Conservation (phyloP, 2,888 invertebrate genomes). For the Chirona hameri region DNA sequence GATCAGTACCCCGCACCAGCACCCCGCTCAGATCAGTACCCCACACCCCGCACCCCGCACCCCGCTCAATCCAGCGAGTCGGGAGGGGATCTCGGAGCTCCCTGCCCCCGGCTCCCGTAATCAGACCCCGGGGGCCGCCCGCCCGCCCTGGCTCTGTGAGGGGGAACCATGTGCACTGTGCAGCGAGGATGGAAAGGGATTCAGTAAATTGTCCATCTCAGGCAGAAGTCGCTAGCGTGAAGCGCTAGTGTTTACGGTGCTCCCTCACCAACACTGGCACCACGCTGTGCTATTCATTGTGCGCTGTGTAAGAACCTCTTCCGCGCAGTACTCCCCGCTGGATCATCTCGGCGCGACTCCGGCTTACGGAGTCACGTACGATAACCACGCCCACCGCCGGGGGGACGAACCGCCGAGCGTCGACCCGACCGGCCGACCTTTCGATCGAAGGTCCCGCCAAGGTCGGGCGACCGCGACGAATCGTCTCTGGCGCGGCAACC, state of each 20-base stretch:
- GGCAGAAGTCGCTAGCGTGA: background rate
- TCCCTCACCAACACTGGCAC: too few relatives aligned
- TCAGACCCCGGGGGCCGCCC: background rate
- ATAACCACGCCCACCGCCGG: background rate
- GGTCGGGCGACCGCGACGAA: background rate
- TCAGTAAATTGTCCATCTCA: background rate
- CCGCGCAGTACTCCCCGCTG: background rate
- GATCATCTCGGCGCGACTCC: background rate
- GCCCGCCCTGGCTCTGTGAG: too few relatives aligned
- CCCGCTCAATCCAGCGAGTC: too few relatives aligned
- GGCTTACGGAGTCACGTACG: background rate
- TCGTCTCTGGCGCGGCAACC: background rate
- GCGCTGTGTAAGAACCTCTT: too few relatives aligned
- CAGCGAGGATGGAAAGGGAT: background rate
- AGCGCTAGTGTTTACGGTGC: background rate
- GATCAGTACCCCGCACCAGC: too few relatives aligned
- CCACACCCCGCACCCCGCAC: background rate
- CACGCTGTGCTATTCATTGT: too few relatives aligned
- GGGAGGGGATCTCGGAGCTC: too few relatives aligned
- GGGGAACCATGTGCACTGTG: too few relatives aligned
- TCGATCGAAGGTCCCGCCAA: background rate
- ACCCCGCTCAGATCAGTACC: too few relatives aligned
- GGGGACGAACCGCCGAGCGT: background rate
- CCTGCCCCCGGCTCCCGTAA: background rate
- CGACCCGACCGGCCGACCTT: background rate